These are phyloP conservation scores for Pocillopora damicornis DNA, from an alignment of 64 coral and sea anemone species.

Conservation along the genomic window DNA sequence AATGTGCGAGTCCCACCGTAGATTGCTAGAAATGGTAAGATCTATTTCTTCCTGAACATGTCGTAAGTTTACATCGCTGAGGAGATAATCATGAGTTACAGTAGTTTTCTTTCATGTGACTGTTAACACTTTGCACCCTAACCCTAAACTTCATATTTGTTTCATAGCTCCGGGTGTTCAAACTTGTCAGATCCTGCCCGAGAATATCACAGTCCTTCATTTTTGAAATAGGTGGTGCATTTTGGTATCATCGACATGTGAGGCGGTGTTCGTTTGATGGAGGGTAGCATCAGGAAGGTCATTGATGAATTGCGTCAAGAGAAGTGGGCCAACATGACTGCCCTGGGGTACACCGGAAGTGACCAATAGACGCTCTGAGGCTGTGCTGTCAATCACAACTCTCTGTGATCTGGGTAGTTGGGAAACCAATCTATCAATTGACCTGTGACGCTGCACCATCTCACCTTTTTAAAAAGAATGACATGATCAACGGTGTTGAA, in stretches of 20 bases:
- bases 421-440: background rate
- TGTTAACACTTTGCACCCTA: slow-evolving; percentile 21
- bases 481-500: too few species aligned
- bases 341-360: slow-evolving; percentile 9
- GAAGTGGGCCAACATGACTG: background rate
- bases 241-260: slow-evolving; percentile 3
- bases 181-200: background rate
- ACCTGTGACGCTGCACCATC: background rate
- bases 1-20: slow-evolving; percentile 7
- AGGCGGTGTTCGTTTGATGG: background rate
- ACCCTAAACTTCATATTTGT: slow-evolving; percentile 15
- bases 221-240: background rate
- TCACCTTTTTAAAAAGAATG: background rate
- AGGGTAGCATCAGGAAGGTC: background rate
- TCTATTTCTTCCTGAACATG: background rate
- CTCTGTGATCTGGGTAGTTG: background rate
- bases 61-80: background rate
- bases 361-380: background rate
- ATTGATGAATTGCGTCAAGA: background rate
- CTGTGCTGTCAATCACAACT: background rate
- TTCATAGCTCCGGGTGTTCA: background rate
- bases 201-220: background rate
- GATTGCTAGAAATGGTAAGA: slow-evolving; percentile 19
- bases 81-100: slow-evolving; percentile 3
- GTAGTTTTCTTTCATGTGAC: slow-evolving; percentile 15